A percentile compares a stretch with the other conserved stretches of the same genome.
Evolutionary conservation across 64 coral and sea anemone genomes (phyloP).

Genomic region (Montipora capricornis): DNA sequence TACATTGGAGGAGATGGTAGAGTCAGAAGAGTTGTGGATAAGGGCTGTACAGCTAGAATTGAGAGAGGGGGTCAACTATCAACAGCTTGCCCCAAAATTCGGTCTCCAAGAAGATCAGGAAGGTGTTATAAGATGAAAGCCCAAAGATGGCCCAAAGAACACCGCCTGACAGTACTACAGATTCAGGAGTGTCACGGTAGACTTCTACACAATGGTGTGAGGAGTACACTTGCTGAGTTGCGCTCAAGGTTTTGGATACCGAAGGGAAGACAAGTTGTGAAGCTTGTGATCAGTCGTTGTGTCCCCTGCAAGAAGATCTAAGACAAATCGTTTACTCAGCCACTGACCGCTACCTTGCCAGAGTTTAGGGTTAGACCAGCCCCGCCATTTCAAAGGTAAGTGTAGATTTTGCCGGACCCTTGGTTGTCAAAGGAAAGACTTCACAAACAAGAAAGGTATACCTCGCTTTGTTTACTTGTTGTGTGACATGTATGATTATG

Average conservation of each 20-base stretch:
- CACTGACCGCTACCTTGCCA: conserved; percentile 34
- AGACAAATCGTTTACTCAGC: neutral
- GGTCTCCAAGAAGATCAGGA: conserved; percentile 34
- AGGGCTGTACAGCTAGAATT: conserved; percentile 43
- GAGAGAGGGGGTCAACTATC: conserved; percentile 11
- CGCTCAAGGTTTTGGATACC: conserved; percentile 50
- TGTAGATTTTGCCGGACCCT: conserved; percentile 75
- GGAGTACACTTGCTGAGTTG: conserved; percentile 47
- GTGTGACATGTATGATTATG: conserved; percentile 41
- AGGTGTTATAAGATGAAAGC: conserved; percentile 31
- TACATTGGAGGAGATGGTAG: conserved; percentile 28
- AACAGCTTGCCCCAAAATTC: conserved; percentile 38
- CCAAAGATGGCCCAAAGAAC: conserved; percentile 36
- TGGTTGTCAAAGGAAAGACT: conserved; percentile 41
- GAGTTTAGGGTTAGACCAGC: conserved; percentile 13
- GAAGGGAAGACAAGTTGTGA: conserved; percentile 39
- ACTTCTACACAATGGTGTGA: conserved; percentile 45
- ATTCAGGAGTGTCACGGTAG: conserved; percentile 51
- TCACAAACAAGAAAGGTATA: neutral
- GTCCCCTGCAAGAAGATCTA: neutral
- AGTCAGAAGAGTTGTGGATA: conserved; percentile 47
- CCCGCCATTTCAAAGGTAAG: conserved; percentile 41
- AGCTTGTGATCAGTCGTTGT: conserved; percentile 17
- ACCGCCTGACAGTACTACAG: conserved; percentile 44
- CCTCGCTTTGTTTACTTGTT: conserved; percentile 58